Conservation (phyloP, 2,797 vertebrate genomes). For the Zalophus californianus region DNA sequence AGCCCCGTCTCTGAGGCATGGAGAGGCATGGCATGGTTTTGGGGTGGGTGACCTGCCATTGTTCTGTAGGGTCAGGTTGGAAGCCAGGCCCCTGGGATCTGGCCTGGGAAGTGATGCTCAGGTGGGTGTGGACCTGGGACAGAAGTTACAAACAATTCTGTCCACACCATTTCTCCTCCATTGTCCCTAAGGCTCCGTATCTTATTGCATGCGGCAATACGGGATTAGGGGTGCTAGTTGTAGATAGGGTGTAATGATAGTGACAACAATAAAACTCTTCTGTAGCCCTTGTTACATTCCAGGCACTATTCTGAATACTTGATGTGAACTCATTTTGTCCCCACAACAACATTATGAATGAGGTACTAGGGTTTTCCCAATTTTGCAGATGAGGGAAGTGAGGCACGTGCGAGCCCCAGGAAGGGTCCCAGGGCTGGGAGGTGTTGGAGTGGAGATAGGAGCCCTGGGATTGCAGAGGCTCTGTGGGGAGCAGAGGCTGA, state of each 20-base stretch:
- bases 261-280: neutral
- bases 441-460: neutral
- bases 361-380: neutral
- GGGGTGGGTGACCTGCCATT: fast-evolving
- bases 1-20: neutral
- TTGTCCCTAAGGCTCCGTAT: neutral
- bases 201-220: too few relatives aligned
- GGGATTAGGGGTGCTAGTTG: too few relatives aligned
- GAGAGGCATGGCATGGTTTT: fast-evolving
- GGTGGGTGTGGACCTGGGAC: neutral
- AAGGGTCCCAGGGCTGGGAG: neutral
- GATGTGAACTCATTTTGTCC: neutral
- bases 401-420: neutral
- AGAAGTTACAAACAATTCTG: neutral
- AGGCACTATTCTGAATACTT: neutral
- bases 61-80: neutral
- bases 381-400: neutral
- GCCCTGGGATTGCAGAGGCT: neutral
- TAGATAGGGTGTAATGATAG: fast-evolving
- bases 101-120: neutral
- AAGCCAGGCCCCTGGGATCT: neutral
- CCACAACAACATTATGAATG: neutral
- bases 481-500: fast-evolving
- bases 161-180: fast-evolving
- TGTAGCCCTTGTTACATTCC: fast-evolving